Base-by-base conservation (phyloP, 2,888 invertebrate genomes). In the Philopedon plagiatum region DNA sequence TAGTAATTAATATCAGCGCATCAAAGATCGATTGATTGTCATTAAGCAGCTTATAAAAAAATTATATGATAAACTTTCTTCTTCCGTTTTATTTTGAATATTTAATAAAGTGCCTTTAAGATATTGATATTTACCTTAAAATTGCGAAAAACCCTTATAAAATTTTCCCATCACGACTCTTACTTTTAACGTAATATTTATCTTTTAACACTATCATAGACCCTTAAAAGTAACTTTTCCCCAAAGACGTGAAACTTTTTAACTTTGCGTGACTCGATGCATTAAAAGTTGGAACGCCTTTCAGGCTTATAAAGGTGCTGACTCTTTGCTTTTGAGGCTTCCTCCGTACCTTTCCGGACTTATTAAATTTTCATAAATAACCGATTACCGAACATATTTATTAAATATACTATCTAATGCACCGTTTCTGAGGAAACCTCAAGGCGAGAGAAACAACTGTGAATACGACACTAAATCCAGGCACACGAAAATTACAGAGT, bases 201-300 rank as follows among this genome's bases (percentile, higher is more conserved):
- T n/a, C n/a, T 13, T 39, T 15, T 49, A 26, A 49, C 26, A 26
- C 29, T 29, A 54, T 54, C 15, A 54, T 26, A n/a, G 9, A 26
- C 51, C 29, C 29, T 29, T 15, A 54, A 54, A 18, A 29, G 15
- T 29, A 54, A 29, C 7, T 29, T 26, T 54, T 29, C 29, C 9
- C 18, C 11, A 51, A 51, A 51, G 29, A 18, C 11, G 29, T 15
- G 8, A 29, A 54, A 54, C 29, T 54, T 54, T 54, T 29, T 54
- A 54, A 54, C 29, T 54, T 49, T 15, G 51, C 51, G 51, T 54
- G 51, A 13, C 29, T 29, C 18, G 29, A 54, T 54, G 15, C 51
- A 54, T 29, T 54, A 54, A 54, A 54, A 54, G 15, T 51, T 54
- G 23, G 13, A 54, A 29, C 29, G 18, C 51, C 15, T 18, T n/a